These are phyloP conservation scores for Daktulosphaira vitifoliae DNA, from an alignment of 1,140 invertebrate species.

Conservation along the genomic window DNA sequence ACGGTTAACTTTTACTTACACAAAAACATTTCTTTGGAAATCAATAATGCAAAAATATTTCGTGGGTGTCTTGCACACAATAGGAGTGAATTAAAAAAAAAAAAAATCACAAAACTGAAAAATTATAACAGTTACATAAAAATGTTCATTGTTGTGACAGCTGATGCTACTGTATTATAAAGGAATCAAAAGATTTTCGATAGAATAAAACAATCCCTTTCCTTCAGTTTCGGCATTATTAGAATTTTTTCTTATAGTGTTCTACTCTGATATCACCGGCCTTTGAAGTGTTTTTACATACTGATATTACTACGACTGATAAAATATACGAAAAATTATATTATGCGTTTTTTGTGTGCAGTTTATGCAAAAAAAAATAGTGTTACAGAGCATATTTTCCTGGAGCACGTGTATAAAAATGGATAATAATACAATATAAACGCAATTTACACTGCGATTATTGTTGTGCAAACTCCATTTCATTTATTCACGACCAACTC, in stretches of 20 bases:
- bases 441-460: constrained; percentile 9
- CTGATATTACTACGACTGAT: too few species aligned
- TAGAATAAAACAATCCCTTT: too few species aligned
- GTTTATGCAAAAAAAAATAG: too few species aligned
- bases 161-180: background rate
- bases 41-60: constrained; percentile 22
- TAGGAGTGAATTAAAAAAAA: constrained; percentile 4
- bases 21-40: background rate
- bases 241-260: too few species aligned
- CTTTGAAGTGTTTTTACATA: background rate
- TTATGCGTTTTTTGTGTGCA: too few species aligned
- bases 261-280: constrained; percentile 3
- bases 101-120: constrained; percentile 7
- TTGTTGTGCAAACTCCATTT: constrained; percentile 1
- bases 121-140: constrained; percentile 10
- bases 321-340: too few species aligned
- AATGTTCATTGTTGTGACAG: constrained; percentile 1
- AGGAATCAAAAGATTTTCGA: too few species aligned
- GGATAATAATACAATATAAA: too few species aligned
- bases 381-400: too few species aligned
- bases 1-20: constrained; percentile 1
- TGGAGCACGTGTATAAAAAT: too few species aligned
- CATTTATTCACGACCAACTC: background rate
- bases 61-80: background rate
- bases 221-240: too few species aligned